Evolutionary conservation across 2,797 vertebrate species (phyloP), one percentile per base, ranked within the genome.

Genomic region (Meriones psammophilus): DNA sequence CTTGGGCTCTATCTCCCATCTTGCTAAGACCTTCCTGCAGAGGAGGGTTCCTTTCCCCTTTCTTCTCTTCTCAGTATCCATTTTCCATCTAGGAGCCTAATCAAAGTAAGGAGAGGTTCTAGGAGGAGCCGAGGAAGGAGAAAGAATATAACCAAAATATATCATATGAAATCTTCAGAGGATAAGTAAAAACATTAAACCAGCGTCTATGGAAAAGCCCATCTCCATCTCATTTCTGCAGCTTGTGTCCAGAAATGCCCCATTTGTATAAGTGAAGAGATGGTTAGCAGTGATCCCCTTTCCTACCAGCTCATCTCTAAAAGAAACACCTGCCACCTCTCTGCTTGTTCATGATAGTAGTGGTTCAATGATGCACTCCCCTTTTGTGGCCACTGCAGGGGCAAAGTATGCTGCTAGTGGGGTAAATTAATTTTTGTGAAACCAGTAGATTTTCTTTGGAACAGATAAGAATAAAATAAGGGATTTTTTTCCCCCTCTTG

Each of bases 361-460:
- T 24, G 66, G 50, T 26, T 28, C 69, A 5, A 58, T 73, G 42
- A 58, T 9, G 26, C 54, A 8, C 22, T 14, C 24, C 28, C 22
- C 26, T 6, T 42, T 9, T 73, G 15, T 39, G n/a, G 15, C 15
- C 26, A 73, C 33, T 73, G 24, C 26, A 36, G 68, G 66, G 66
- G 8, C 68, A 58, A 39, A 42, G 50, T 30, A 39, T n/a, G 24
- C 17, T 58, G 46, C 36, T 87, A 58, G 15, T 28, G 68, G 14
- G 36, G 50, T 8, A 39, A 88, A 39, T 39, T 88, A 73, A 26
- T 50, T 94, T 88, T 84, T 88, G 30, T 71, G 33, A 78, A 73
- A 36, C 64, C 26, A 62, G 74, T 42, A 92, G 62, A 24, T 81
- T 86, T 39, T 91, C 89, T 64, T 58, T 93, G 36, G 77, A 58